Conservation (phyloP, 2,888 invertebrate species). For the Loripinus fragilis region DNA sequence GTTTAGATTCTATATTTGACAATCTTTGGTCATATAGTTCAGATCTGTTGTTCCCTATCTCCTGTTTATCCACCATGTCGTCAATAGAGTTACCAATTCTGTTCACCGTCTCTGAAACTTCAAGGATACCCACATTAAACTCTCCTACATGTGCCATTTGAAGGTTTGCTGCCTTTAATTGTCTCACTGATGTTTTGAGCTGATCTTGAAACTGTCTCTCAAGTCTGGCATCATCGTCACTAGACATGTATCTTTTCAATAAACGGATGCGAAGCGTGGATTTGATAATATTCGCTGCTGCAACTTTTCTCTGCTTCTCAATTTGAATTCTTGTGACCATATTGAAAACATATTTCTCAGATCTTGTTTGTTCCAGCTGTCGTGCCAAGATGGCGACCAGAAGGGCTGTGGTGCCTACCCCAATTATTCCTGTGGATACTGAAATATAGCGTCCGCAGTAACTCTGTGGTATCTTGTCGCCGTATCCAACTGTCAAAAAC, state of each 20-base stretch:
- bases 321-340: conserved; percentile 75
- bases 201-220: conserved; percentile 57
- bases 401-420: conserved; percentile 73
- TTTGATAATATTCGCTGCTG: conserved; percentile 76
- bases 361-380: conserved; percentile 72
- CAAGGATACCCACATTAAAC: conserved; percentile 72
- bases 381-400: conserved; percentile 75
- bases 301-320: conserved; percentile 65
- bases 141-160: conserved; percentile 70
- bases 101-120: conserved; percentile 71
- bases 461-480: conserved; percentile 73
- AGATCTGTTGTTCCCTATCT: conserved; percentile 21
- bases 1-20: conserved; percentile 43
- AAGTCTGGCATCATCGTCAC: conserved; percentile 39
- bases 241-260: conserved; percentile 50
- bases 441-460: conserved; percentile 78
- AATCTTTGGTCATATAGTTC: conserved; percentile 41
- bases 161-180: conserved; percentile 62
- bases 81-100: conserved; percentile 49
- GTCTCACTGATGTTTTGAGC: conserved; percentile 62
- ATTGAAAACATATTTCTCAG: conserved; percentile 75
- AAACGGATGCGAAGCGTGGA: conserved; percentile 62
- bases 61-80: conserved; percentile 34
- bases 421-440: conserved; percentile 72
- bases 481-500: conserved; percentile 77